A percentile compares a stretch with the other conserved stretches of the same genome.
These are phyloP conservation scores for Microcebus lehilahytsara DNA, from an alignment of 2,113 vertebrate species.

Conservation along the genomic window DNA sequence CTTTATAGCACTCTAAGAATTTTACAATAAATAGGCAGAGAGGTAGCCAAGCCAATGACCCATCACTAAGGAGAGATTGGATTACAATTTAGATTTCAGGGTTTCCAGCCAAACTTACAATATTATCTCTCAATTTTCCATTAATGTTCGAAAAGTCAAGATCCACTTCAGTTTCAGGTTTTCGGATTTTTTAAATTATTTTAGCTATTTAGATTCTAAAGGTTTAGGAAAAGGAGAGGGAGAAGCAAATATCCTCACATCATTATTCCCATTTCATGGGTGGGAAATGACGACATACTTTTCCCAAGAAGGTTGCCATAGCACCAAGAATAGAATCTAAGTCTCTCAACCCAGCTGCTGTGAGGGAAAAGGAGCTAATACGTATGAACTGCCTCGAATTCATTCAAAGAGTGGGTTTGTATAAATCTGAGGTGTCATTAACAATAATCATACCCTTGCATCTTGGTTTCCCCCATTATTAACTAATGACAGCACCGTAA, in stretches of 20 bases:
- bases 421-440: neutral
- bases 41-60: neutral
- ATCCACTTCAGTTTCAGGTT: neutral
- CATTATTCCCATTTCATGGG: neutral
- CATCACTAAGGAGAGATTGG: neutral
- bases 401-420: neutral
- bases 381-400: neutral
- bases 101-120: neutral
- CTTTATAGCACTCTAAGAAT: neutral
- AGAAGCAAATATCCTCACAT: neutral
- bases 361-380: neutral
- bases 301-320: neutral
- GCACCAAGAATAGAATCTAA: constrained; percentile 6
- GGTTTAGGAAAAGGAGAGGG: neutral
- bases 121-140: neutral
- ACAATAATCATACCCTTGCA: neutral
- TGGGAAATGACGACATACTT: constrained; percentile 17
- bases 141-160: neutral
- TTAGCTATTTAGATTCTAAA: neutral
- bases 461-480: constrained; percentile 26
- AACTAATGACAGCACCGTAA: neutral
- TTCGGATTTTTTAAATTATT: neutral
- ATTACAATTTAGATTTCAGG: neutral
- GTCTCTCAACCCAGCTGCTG: neutral
- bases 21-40: neutral